Base-by-base conservation (phyloP, 2,888 invertebrate species). In the Melanargia galathea region DNA sequence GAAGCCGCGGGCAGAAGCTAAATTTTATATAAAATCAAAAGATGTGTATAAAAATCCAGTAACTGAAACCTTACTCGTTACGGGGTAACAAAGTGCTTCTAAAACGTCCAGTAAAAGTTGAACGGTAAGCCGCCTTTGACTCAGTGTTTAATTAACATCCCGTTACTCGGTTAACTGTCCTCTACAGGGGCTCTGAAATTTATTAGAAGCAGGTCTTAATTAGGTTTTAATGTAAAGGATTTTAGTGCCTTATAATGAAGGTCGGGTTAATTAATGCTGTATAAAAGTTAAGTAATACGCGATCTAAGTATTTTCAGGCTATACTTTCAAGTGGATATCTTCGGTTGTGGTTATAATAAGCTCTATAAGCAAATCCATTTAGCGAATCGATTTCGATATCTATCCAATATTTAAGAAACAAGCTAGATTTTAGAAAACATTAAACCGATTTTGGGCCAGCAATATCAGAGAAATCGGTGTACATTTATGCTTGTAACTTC, bases 181-280 rank as follows among this genome's bases (percentile, higher is more conserved):
- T 16, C 8, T 43, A 8, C 43, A 18, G 43, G 40, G 43, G 43
- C 18, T 43, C 40, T 16, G 16, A 2, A 18, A 16, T 40, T 16
- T 40, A 43, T 18, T 43, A 43, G 18, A 43, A 18, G 43, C 18
- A 43, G 16, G 8, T 18, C 43, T 43, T 43, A 43, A 43, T 43
- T 43, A 7, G 43, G 18, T 43, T 43, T 43, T 43, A 43, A 22
- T 43, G 43, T 43, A 10, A 16, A 18, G 18, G 16, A 43, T 43
- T 43, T 43, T 43, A 43, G 43, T 43, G 43, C 18, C 16, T 43
- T 43, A 18, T 43, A 43, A 43, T 43, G 43, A 43, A 43, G 43
- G 43, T 43, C 18, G 43, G 18, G 8, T 16, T 43, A 8, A 43
- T 43, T 43, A 18, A 18, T 6, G 18, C 13, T 35, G 13, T 13